Conservation (phyloP, 2,797 vertebrate species). For the Gymnothorax reevesii region DNA sequence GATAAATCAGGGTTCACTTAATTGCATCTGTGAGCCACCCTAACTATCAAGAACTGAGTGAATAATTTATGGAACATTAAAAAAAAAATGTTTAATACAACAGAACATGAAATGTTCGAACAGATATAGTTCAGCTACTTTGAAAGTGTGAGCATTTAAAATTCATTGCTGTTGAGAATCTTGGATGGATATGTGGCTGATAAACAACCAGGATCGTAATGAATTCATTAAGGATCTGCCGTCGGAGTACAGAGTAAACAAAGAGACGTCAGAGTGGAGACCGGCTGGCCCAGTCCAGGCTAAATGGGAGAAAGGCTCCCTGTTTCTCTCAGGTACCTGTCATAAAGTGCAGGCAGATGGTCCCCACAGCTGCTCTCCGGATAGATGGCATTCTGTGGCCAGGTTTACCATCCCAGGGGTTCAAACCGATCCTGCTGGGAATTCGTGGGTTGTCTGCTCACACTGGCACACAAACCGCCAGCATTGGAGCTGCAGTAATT, state of each 20-base stretch:
- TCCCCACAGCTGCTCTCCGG: conserved; percentile 75
- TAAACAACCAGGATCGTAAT: neutral
- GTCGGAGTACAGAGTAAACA: neutral
- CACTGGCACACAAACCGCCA: conserved; percentile 59
- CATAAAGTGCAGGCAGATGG: conserved; percentile 75
- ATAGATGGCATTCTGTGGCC: conserved; percentile 66
- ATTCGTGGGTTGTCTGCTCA: conserved; percentile 63
- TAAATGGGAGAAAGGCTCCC: conserved; percentile 50
- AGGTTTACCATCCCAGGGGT: conserved; percentile 68
- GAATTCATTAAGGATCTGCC: neutral
- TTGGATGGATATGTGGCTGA: neutral
- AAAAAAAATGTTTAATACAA: neutral
- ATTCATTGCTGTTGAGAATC: neutral
- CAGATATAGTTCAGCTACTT: neutral
- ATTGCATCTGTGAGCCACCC: neutral
- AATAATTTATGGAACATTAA: neutral
- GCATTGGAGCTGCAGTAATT: conserved; percentile 52
- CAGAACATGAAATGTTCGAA: neutral
- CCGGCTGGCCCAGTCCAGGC: conserved; percentile 22
- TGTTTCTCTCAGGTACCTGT: conserved; percentile 64
- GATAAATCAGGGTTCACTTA: neutral
- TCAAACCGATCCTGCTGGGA: conserved; percentile 62
- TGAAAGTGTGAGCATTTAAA: neutral
- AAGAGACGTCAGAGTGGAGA: neutral
- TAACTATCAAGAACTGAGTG: neutral